These are phyloP conservation scores for Cotesia typhae DNA, from an alignment of 1,140 invertebrate species.

Conservation along the genomic window DNA sequence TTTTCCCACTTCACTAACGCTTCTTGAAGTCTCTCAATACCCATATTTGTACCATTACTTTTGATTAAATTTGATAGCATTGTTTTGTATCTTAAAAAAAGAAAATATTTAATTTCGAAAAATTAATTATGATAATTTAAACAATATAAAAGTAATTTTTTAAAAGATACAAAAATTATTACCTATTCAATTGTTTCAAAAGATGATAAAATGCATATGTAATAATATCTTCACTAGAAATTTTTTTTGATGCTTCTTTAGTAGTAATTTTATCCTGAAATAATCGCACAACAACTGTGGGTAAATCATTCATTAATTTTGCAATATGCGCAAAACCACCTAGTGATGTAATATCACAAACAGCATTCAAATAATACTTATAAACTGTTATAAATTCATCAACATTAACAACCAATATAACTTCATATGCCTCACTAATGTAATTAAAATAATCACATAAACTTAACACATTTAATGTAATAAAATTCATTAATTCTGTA, in stretches of 20 bases:
- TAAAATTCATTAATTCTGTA: slow-evolving; percentile 75
- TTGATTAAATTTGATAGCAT: slow-evolving; percentile 57
- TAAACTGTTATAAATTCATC: slow-evolving; percentile 79
- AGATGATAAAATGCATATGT: slow-evolving; percentile 70
- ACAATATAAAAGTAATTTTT: neutral
- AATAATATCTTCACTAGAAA: slow-evolving; percentile 70
- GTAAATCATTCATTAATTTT: slow-evolving; percentile 68
- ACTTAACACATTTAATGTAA: slow-evolving; percentile 73
- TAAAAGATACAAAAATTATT: slow-evolving; percentile 48
- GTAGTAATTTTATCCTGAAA: slow-evolving; percentile 67
- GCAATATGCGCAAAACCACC: slow-evolving; percentile 76
- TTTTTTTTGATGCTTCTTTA: slow-evolving; percentile 63
- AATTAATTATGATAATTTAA: neutral
- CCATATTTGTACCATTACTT: slow-evolving; percentile 53
- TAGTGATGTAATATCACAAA: slow-evolving; percentile 80
- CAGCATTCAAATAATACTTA: slow-evolving; percentile 75
- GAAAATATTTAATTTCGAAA: neutral
- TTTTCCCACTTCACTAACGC: slow-evolving; percentile 69
- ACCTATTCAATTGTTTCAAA: slow-evolving; percentile 69
- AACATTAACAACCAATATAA: slow-evolving; percentile 75
- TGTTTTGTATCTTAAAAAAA: slow-evolving; percentile 52
- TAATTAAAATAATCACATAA: slow-evolving; percentile 74
- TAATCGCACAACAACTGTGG: slow-evolving; percentile 68
- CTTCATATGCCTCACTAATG: slow-evolving; percentile 71
- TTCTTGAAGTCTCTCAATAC: slow-evolving; percentile 57